These are phyloP conservation scores for Drosophila neonasuta DNA, from an alignment of 2,888 invertebrate genomes.

Conservation along the genomic window DNA sequence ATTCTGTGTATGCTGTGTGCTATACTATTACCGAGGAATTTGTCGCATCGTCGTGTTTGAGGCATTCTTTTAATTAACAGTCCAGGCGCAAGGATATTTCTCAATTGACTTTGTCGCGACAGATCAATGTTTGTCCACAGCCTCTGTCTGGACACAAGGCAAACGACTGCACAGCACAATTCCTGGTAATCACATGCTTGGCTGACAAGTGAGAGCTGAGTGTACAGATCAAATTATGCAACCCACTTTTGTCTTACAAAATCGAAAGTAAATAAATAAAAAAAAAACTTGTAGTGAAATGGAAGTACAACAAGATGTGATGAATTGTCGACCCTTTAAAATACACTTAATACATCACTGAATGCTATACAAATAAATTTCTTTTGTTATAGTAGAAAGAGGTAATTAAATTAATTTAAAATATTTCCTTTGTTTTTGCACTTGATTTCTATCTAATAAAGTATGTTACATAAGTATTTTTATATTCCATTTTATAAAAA, in stretches of 20 bases:
- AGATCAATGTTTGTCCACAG: conserved; percentile 56
- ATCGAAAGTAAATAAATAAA: not conserved
- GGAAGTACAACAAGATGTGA: not conserved
- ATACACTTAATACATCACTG: no score
- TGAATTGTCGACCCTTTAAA: not conserved
- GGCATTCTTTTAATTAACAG: conserved; percentile 64
- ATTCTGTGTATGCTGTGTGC: conserved; percentile 12
- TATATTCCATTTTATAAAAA: no score
- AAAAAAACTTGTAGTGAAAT: not conserved
- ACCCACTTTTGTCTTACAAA: not conserved
- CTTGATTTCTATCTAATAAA: no score
- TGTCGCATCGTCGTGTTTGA: conserved; percentile 54
- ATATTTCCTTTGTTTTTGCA: no score
- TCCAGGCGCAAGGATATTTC: conserved; percentile 58
- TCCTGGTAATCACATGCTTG: conserved; percentile 56
- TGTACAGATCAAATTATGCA: not conserved
- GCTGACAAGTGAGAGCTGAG: conserved; percentile 2
- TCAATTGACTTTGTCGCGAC: conserved; percentile 73
- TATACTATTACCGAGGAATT: conserved; percentile 60
- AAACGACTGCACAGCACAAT: conserved; percentile 9
- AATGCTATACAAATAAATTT: no score
- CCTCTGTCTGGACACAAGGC: conserved; percentile 39
- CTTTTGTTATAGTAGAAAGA: no score
- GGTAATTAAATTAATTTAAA: no score
- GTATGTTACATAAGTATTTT: no score